Base-by-base conservation (phyloP, 2,797 vertebrate genomes). In the Epinephelus coioides region DNA sequence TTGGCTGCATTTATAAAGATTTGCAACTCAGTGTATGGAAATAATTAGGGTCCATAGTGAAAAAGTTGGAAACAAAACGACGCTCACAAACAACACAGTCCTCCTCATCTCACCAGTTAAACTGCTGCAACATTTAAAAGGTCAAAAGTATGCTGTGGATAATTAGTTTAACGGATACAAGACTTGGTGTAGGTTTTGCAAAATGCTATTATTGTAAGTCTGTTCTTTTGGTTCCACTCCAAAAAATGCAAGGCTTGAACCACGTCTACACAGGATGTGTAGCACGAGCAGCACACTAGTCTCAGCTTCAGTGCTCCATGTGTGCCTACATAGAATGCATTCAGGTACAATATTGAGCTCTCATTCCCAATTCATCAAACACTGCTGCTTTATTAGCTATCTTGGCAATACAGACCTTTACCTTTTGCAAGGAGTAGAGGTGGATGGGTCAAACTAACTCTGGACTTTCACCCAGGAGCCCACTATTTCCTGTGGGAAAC, bases 1-100 rank as follows among this genome's bases (percentile, higher is more conserved):
- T 80, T 69, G 84, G 59, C 30, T 55, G 50, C 68, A 72, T 86
- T 86, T 70, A 69, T 70, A 64, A 73, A 73, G 46, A 79, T 64
- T 67, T 83, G 65, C 63, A 76, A 84, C 73, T 57, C 64, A 46
- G 66, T 69, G 49, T 62, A 15, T 61, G 27, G 44, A 69, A 75
- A 80, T 60, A 50, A 76, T 81, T 63, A 54, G 23, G 50, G 23
- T 25, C n/a, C 11, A 64, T 54, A 53, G 57, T 65, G 34, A 70
- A 19, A 78, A 44, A 40, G 38, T 19, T 43, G 6, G 18, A 72
- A 38, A 34, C 18, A 63, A 30, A 57, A 38, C 9, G 17, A 18
- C 15, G 23, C 13, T 14, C 11, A 53, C 19, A 44, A 11, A 23
- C 27, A 59, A 49, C 13, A 66, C 27, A 62, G 66, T 57, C n/a